These are phyloP conservation scores for Hemibagrus wyckioides DNA, from an alignment of 2,113 vertebrate genomes.

Conservation along the genomic window DNA sequence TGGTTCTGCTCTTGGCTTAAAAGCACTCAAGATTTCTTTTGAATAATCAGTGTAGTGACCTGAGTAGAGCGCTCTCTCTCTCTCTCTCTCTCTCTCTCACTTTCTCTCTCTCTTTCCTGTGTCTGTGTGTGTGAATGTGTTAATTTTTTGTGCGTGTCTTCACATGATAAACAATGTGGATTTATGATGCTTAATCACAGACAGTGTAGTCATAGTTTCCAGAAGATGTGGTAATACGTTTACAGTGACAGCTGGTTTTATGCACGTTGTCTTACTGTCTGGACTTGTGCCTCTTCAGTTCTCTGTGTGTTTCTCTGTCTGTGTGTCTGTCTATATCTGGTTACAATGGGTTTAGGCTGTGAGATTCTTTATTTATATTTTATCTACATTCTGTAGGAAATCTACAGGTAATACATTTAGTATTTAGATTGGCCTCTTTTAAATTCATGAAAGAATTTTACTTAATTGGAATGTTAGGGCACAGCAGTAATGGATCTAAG, in stretches of 20 bases:
- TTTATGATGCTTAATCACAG: constrained; percentile 36
- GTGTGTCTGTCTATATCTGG: constrained; percentile 2
- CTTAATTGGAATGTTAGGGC: constrained; percentile 17
- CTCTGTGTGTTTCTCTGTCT: neutral
- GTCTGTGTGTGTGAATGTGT: neutral
- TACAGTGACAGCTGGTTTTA: constrained; percentile 43
- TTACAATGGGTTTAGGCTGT: constrained; percentile 36
- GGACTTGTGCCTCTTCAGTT: constrained; percentile 14
- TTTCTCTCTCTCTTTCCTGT: neutral
- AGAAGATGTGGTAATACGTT: constrained; percentile 18
- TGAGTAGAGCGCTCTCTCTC: neutral
- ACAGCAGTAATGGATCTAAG: constrained; percentile 32
- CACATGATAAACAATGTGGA: constrained; percentile 24
- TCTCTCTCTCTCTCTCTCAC: neutral
- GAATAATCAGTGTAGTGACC: constrained; percentile 9
- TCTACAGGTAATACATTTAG: neutral
- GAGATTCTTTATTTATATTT: neutral
- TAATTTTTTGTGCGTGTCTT: neutral
- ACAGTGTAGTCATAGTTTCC: constrained; percentile 6
- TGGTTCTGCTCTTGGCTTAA: constrained; percentile 21
- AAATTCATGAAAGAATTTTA: constrained; percentile 33
- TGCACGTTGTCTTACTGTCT: neutral
- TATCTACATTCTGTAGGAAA: neutral
- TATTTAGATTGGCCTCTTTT: neutral
- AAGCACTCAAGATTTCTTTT: constrained; percentile 23